Conservation (phyloP, 2,888 invertebrate species). For the Acronicta alni region DNA sequence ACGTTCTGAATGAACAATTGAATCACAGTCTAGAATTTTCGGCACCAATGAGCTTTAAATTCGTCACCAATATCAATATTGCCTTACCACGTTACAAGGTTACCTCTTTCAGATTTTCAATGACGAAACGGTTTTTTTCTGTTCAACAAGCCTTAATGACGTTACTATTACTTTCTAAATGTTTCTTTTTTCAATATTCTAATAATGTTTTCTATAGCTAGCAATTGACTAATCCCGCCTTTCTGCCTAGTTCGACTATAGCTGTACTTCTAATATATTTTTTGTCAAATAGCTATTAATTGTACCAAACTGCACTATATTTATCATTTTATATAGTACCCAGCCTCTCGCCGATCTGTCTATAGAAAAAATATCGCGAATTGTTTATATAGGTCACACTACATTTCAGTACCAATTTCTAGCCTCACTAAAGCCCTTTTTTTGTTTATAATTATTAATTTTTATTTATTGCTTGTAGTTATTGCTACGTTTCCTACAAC, state of each 20-base stretch:
- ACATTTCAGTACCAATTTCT: conserved; percentile 85
- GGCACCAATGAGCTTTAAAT: conserved; percentile 89
- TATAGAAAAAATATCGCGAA: conserved; percentile 87
- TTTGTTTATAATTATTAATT: conserved; percentile 71
- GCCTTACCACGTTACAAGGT: conserved; percentile 71
- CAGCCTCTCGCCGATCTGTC: conserved; percentile 74
- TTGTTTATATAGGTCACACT: conserved; percentile 78
- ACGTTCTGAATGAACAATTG: conserved; percentile 88
- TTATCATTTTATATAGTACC: conserved; percentile 75
- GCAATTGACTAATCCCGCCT: conserved; percentile 87
- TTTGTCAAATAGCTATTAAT: conserved; percentile 82
- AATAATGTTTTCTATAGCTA: conserved; percentile 85
- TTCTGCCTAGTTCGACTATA: conserved; percentile 84
- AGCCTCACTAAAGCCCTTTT: conserved; percentile 85
- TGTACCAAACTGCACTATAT: conserved; percentile 79
- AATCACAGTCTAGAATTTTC: conserved; percentile 89
- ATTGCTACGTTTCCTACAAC: conserved; percentile 83
- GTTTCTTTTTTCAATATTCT: conserved; percentile 73
- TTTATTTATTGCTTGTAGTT: conserved; percentile 84
- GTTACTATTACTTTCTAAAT: conserved; percentile 67
- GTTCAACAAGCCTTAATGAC: conserved; percentile 82
- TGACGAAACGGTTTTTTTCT: conserved; percentile 73
- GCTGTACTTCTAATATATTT: conserved; percentile 81
- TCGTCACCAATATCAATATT: conserved; percentile 80
- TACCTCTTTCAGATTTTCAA: conserved; percentile 69